Evolutionary conservation across 2,113 vertebrate genomes (phyloP), one percentile per base, ranked within the genome.

Genomic region (Alectura lathami): DNA sequence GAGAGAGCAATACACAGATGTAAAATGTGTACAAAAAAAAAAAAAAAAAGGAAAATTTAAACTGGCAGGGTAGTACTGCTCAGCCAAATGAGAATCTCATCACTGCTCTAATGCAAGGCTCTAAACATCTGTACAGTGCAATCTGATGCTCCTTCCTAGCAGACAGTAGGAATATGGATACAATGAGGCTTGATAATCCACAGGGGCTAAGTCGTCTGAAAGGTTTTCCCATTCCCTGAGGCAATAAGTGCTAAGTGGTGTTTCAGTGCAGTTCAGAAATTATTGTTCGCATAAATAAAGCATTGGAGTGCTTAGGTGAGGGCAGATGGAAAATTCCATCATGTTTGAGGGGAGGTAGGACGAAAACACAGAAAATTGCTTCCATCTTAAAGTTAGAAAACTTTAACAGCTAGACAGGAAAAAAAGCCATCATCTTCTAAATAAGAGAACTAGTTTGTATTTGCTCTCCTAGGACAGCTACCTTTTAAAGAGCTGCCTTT

Each of bases 41-140:
- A n/a, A n/a, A n/a, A n/a, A n/a, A n/a, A 81, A 78, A n/a, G n/a
- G 29, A 38, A 91, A 53, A 64, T 63, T 83, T 76, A 32, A 86
- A 22, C 18, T 68, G 77, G 38, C 38, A 80, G 27, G 53, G n/a
- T 12, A 36, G 16, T 43, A 45, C 22, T 54, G 15, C 2, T 11
- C 63, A 77, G 54, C 29, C 47, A 80, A 83, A 86, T 1, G 0
- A 56, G 69, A 76, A 59, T 11, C 64, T 59, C 34, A 50, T 57
- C 42, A 32, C 76, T 51, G 42, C 48, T 77, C 20, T n/a, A 54
- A 7, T 3, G 24, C 40, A 67, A 91, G 34, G 53, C 81, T 80
- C 72, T 86, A 27, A 89, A 91, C 91, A 86, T 91, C 95, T 93
- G 88, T 27, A 86, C 63, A 38, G 63, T 7, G 60, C 81, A 66